These are phyloP conservation scores for Craterocephalus amniculus DNA, from an alignment of 2,797 vertebrate species.

Conservation along the genomic window DNA sequence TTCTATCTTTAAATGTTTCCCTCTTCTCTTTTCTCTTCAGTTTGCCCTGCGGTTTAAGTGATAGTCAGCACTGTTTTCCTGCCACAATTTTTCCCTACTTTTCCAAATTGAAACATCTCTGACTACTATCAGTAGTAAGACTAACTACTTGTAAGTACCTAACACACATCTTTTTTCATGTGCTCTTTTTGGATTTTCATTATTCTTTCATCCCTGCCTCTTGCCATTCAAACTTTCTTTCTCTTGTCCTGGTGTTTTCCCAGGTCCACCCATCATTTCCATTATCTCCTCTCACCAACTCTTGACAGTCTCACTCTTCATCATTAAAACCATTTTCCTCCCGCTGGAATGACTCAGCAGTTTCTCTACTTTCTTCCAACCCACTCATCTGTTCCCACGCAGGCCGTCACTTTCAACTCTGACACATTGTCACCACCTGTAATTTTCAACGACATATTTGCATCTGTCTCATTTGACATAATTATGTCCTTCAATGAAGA, in stretches of 20 bases:
- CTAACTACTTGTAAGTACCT: not conserved
- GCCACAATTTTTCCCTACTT: not conserved
- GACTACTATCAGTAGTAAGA: not conserved
- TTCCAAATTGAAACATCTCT: not conserved
- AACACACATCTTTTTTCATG: not conserved
- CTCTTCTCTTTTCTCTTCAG: not conserved
- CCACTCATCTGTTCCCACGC: conserved; percentile 43
- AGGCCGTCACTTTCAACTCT: conserved; percentile 20
- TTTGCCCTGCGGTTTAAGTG: not conserved
- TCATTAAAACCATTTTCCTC: conserved; percentile 52
- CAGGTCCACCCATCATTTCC: conserved; percentile 1
- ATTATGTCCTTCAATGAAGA: not conserved
- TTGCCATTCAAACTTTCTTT: conserved; percentile 13
- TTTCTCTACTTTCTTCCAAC: conserved; percentile 33
- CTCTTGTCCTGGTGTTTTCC: conserved; percentile 1
- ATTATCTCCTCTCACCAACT: conserved; percentile 36
- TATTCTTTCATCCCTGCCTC: conserved; percentile 1
- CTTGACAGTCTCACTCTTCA: conserved; percentile 29
- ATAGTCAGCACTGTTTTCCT: not conserved
- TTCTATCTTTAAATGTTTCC: no score
- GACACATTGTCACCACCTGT: not conserved
- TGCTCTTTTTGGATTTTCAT: not conserved
- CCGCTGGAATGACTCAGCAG: conserved; percentile 57
- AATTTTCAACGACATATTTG: not conserved
- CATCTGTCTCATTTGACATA: not conserved